Percentiles rank a stretch among this genome's conserved stretches.
Conservation (phyloP, 2,888 invertebrate species). For the Andrena bicolor region DNA sequence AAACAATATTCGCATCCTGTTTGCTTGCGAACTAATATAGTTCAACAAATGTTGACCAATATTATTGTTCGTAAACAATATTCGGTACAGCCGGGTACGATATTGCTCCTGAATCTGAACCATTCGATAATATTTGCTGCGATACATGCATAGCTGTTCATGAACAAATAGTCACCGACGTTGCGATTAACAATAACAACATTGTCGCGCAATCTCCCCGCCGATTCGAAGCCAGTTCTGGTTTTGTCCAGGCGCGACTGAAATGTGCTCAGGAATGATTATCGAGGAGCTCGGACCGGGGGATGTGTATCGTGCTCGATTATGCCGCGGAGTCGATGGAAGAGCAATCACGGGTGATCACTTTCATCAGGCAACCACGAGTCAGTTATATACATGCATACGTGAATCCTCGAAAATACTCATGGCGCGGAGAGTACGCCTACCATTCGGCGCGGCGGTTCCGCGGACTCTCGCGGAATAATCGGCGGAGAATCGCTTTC, state of each 20-base stretch:
- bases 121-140: neutral
- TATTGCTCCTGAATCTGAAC: neutral
- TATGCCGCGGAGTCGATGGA: neutral
- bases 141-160: slow-evolving; percentile 2
- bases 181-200: neutral
- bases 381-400: neutral
- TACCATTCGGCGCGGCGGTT: neutral
- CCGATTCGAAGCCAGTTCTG: neutral
- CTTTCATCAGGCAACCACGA: slow-evolving; percentile 14
- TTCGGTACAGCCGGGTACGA: neutral
- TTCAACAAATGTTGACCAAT: slow-evolving; percentile 26
- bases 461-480: slow-evolving; percentile 30
- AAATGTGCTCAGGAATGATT: too few relatives aligned
- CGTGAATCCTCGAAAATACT: slow-evolving; percentile 8
- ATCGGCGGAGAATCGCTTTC: slow-evolving; percentile 44
- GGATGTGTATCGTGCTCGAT: slow-evolving; percentile 1
- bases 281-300: neutral
- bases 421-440: neutral
- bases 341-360: slow-evolving; percentile 30
- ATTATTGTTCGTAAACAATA: slow-evolving; percentile 31
- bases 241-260: too few relatives aligned
- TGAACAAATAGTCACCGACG: slow-evolving; percentile 1
- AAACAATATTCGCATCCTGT: slow-evolving; percentile 8
- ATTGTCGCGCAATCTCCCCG: slow-evolving; percentile 3
- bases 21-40: slow-evolving; percentile 31